Conservation (phyloP, 2,797 vertebrate species). For the Scolopax rusticola region DNA sequence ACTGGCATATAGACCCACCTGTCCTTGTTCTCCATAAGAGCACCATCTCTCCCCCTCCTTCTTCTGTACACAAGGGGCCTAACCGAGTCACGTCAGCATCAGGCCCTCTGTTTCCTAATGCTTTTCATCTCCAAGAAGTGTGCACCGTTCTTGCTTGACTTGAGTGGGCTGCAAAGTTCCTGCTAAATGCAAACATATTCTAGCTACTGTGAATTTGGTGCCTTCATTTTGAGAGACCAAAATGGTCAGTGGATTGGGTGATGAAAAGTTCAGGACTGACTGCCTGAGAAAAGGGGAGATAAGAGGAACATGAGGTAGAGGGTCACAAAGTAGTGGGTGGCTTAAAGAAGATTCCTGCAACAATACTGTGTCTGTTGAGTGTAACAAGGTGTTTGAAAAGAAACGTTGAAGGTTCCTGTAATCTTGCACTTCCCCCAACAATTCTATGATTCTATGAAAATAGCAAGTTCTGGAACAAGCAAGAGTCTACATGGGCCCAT, state of each 20-base stretch:
- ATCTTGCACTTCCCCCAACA: not conserved
- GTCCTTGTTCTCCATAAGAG: conserved; percentile 1
- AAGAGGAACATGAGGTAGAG: not conserved
- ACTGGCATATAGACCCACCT: conserved; percentile 37
- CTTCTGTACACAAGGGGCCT: not conserved
- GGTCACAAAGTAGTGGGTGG: not conserved
- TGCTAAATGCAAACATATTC: conserved; percentile 19
- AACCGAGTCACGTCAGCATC: not conserved
- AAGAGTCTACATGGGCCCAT: not conserved
- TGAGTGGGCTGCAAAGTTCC: not conserved
- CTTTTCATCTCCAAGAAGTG: conserved; percentile 5
- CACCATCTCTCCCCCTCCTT: not conserved
- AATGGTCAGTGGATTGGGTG: not conserved
- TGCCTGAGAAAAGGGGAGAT: not conserved
- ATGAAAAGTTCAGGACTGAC: conserved; percentile 19
- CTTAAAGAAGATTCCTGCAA: not conserved
- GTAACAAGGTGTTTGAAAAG: not conserved
- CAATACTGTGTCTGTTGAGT: not conserved
- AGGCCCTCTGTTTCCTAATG: conserved; percentile 4
- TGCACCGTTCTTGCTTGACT: not conserved
- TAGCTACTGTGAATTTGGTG: not conserved
- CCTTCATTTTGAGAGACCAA: not conserved
- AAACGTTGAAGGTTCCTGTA: not conserved
- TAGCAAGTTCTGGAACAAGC: not conserved
- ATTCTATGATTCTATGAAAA: not conserved